Base-by-base conservation (phyloP, 2,888 invertebrate genomes). In the Drosophila setosimentum region DNA sequence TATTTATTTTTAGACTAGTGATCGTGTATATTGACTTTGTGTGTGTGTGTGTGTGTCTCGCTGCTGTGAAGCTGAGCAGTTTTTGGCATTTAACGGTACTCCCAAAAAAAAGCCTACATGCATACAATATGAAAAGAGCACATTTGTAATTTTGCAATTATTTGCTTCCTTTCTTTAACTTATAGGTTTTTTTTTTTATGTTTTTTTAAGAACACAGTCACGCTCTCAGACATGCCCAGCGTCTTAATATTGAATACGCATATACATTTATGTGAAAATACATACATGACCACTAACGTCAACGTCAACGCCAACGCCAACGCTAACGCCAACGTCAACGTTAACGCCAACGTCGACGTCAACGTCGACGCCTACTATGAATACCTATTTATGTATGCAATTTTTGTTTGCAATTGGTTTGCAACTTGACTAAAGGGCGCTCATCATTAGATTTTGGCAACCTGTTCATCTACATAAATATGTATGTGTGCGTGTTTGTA, bases 1-100 rank as follows among this genome's bases (percentile, higher is more conserved):
- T 61, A 78, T 62, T 74, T 78, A 78, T 78, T 74, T 78, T 70
- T 78, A 78, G 74, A 70, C 48, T 21, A n/a, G 16, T 60, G 61
- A 69, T 69, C 77, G 66, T 60, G 53, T 73, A 63, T 76, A 64
- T 75, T 70, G 58, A 64, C 48, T 75, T 49, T 45, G 29, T 59
- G 7, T 60, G 32, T 54, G 35, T 53, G 21, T 63, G 35, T 51
- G 29, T 63, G 18, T 65, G 70, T 37, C 18, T 54, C 32, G 48
- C 24, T 48, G 66, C 40, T 60, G 45, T 69, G 40, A 55, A 24
- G 54, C 33, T 53, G 54, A 35, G 45, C 49, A 58, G 59, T 58
- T 73, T 55, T 74, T 49, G 48, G 49, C 49, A 53, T 30, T 40
- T 60, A 74, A 75, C 75, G 59, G 69, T 62, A 65, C 29, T 29